These are phyloP conservation scores for Callimorpha dominula DNA, from an alignment of 2,888 invertebrate genomes.

Conservation along the genomic window DNA sequence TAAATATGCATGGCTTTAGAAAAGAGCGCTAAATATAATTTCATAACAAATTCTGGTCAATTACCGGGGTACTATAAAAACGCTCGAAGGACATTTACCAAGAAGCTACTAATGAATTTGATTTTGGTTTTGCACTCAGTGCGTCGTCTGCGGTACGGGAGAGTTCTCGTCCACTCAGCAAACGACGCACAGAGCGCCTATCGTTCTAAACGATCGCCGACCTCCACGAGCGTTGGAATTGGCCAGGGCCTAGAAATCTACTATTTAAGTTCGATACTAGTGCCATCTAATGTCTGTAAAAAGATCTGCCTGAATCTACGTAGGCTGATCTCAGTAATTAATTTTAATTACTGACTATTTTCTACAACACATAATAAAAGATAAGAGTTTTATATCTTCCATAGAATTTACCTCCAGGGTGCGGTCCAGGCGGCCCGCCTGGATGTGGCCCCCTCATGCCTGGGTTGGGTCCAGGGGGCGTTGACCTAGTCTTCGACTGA, in stretches of 20 bases:
- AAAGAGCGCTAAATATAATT: too few relatives aligned
- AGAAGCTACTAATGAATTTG: too few relatives aligned
- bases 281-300: background rate
- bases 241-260: background rate
- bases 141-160: too few relatives aligned
- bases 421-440: conserved; percentile 87
- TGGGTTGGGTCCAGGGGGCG: conserved; percentile 90
- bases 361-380: too few relatives aligned
- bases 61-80: too few relatives aligned
- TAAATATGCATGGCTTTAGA: too few relatives aligned
- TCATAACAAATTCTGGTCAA: too few relatives aligned
- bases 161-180: too few relatives aligned
- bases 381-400: background rate
- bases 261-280: background rate
- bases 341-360: background rate
- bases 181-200: too few relatives aligned
- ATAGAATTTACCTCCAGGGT: conserved; percentile 82
- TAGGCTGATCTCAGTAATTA: background rate
- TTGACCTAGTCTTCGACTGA: conserved; percentile 95
- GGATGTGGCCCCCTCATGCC: conserved; percentile 88
- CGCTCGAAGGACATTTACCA: too few relatives aligned
- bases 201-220: background rate
- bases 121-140: too few relatives aligned
- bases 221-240: background rate
- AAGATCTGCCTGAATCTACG: too few relatives aligned